A percentile compares a stretch with the other conserved stretches of the same genome.
These are phyloP conservation scores for Drosophila nebulosa DNA, from an alignment of 1,140 invertebrate genomes.

Conservation along the genomic window DNA sequence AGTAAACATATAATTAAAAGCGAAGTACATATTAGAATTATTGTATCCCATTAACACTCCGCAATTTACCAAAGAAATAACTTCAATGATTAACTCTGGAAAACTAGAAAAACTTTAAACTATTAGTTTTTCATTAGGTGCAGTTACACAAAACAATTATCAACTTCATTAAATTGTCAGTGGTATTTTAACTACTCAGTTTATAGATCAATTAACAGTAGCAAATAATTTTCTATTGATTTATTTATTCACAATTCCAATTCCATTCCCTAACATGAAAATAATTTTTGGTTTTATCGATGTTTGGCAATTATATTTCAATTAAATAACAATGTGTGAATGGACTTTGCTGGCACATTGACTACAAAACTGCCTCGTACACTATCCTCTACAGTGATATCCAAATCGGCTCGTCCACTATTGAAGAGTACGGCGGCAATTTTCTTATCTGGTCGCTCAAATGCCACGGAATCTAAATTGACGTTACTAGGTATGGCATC, in stretches of 20 bases:
- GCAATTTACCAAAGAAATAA: too few relatives aligned
- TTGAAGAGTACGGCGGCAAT: constrained; percentile 85
- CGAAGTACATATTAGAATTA: too few relatives aligned
- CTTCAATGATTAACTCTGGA: too few relatives aligned
- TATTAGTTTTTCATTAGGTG: too few relatives aligned
- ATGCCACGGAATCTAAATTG: constrained; percentile 82
- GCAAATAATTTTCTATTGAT: background rate
- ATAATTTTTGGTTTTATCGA: background rate
- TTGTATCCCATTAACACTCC: too few relatives aligned
- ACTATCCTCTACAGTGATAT: constrained; percentile 54
- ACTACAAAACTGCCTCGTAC: constrained; percentile 47
- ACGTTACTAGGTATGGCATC: constrained; percentile 57
- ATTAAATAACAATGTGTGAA: constrained; percentile 67
- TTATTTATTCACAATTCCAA: background rate
- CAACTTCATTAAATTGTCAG: too few relatives aligned
- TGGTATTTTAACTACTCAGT: too few relatives aligned
- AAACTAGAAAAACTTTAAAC: too few relatives aligned
- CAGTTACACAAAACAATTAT: too few relatives aligned
- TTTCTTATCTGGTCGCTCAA: constrained; percentile 83
- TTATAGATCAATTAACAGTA: background rate
- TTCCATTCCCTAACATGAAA: background rate
- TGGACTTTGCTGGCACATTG: constrained; percentile 65
- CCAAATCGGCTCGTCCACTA: constrained; percentile 67
- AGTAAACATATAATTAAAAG: too few relatives aligned
- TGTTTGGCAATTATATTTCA: constrained; percentile 11